phyloP scores from a whole-genome alignment of 2,113 vertebrate species.

The Smithornis capensis region DNA sequence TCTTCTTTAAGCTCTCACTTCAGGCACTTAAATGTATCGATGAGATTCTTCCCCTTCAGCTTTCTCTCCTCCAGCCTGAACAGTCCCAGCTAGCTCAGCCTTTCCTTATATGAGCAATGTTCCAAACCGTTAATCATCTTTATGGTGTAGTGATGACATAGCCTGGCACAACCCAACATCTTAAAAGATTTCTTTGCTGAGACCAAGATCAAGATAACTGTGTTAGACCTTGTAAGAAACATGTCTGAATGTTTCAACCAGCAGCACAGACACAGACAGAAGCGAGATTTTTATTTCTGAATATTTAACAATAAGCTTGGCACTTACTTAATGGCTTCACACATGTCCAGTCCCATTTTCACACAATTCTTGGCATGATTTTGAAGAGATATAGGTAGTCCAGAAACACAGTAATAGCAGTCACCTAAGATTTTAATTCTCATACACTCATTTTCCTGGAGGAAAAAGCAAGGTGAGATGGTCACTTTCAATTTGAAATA shows the following conservation, averaged over 20 bases:
- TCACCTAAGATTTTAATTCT: conserved; percentile 97
- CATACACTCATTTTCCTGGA: conserved; percentile 98
- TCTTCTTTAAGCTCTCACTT: neutral
- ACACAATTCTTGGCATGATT: conserved; percentile 98
- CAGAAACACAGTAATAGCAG: conserved; percentile 98
- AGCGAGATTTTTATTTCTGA: neutral
- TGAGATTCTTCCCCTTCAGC: too few relatives aligned
- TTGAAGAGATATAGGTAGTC: conserved; percentile 91
- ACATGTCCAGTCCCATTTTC: conserved; percentile 99
- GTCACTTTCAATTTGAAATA: neutral
- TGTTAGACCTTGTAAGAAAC: neutral
- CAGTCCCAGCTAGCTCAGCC: neutral
- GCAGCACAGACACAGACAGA: neutral
- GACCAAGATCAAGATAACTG: neutral
- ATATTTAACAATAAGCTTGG: neutral
- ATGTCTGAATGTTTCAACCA: neutral
- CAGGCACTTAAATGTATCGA: neutral
- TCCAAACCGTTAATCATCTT: neutral
- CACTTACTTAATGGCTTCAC: conserved; percentile 97
- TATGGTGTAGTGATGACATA: neutral
- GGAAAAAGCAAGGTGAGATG: neutral
- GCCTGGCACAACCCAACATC: neutral
- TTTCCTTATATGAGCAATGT: neutral
- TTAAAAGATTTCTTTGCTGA: neutral
- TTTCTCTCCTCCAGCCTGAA: neutral